Conservation (phyloP, 2,113 vertebrate genomes). For the Zootoca vivipara region DNA sequence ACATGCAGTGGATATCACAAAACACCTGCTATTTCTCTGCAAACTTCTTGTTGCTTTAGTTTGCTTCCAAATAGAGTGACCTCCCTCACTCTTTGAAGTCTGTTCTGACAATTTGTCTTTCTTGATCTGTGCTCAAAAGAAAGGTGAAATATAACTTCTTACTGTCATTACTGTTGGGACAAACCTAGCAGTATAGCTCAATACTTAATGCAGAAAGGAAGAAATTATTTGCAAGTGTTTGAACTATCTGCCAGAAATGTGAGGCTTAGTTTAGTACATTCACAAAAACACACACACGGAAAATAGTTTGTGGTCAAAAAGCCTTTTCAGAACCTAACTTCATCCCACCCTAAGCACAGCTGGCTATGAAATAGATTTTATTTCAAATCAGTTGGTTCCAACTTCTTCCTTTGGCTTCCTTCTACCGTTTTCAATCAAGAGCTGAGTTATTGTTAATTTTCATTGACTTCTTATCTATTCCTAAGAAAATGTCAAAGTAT, state of each 20-base stretch:
- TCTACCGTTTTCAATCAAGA: too few species aligned
- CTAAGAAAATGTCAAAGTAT: too few species aligned
- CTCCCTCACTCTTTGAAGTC: constrained; percentile 9
- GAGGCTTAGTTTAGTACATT: background rate
- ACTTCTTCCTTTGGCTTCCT: background rate
- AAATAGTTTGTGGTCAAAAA: background rate
- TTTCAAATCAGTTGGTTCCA: background rate
- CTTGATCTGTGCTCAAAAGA: background rate
- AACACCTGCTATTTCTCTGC: constrained; percentile 3
- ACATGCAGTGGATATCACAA: background rate
- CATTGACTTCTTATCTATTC: too few species aligned
- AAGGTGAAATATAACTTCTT: background rate
- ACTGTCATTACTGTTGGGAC: background rate
- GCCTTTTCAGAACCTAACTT: background rate
- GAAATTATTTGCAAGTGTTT: background rate
- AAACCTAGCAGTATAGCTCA: background rate
- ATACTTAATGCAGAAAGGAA: background rate
- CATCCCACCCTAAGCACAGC: background rate
- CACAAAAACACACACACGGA: background rate
- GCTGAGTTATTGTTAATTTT: too few species aligned
- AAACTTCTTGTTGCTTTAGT: background rate
- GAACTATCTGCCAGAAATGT: background rate
- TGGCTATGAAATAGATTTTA: background rate
- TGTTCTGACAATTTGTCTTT: constrained; percentile 21
- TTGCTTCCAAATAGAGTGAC: constrained; percentile 11